phyloP scores from a whole-genome alignment of 2,888 invertebrate genomes.

The Ceriagrion tenellum region DNA sequence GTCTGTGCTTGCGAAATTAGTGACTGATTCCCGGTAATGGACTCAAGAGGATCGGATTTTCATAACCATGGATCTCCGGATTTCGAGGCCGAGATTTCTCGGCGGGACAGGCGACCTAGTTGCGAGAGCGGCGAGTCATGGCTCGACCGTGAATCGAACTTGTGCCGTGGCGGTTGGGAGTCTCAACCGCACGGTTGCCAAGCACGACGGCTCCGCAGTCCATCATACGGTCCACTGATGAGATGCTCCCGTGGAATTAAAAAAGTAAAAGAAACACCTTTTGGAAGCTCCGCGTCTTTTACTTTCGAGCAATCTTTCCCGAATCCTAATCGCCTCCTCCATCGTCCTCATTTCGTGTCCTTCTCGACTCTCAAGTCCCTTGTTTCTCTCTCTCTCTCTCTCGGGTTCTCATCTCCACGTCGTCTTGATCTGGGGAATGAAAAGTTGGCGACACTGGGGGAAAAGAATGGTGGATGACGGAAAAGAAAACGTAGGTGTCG shows the following conservation, averaged over 20 bases:
- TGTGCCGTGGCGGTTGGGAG: not conserved
- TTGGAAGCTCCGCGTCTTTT: not conserved
- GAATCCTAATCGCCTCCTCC: not conserved
- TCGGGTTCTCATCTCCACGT: not conserved
- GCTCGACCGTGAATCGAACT: slow-evolving; percentile 7
- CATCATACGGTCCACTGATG: not conserved
- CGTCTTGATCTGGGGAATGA: too few relatives aligned
- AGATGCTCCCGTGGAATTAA: not conserved
- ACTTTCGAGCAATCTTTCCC: not conserved
- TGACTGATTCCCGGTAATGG: not conserved
- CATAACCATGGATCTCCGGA: not conserved
- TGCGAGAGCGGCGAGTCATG: not conserved
- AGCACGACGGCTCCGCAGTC: not conserved
- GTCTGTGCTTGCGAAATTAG: not conserved
- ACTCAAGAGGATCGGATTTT: not conserved
- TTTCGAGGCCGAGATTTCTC: not conserved
- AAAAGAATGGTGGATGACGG: too few relatives aligned
- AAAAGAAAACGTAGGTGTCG: too few relatives aligned
- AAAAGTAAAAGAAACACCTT: not conserved
- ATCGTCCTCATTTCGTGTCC: not conserved
- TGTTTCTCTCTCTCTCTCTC: not conserved
- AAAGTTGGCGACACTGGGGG: too few relatives aligned
- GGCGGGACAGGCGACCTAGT: not conserved
- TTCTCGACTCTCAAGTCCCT: not conserved
- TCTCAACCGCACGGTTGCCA: not conserved